phyloP scores from a whole-genome alignment of 2,888 invertebrate genomes.

The Protophormia terraenovae region DNA sequence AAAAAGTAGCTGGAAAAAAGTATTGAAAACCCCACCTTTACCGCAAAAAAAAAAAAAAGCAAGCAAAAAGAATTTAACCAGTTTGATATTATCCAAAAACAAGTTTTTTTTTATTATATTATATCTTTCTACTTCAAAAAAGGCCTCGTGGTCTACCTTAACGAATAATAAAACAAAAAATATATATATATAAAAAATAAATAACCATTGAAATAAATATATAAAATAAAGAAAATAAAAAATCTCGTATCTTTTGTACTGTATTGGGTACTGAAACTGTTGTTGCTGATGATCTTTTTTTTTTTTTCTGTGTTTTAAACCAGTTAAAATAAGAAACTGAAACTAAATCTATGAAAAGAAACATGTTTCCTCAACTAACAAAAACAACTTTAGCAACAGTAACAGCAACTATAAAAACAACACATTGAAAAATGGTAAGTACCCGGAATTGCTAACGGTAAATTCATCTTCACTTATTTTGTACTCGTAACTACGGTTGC shows the following conservation, averaged over 20 bases:
- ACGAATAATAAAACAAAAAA: conserved; percentile 7
- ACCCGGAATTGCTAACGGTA: conserved; percentile 66
- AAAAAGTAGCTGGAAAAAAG: conserved; percentile 12
- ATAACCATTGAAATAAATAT: conserved; percentile 27
- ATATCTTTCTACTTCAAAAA: conserved; percentile 52
- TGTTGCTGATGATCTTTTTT: conserved; percentile 23
- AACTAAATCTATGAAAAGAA: conserved; percentile 46
- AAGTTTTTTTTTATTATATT: conserved; percentile 49
- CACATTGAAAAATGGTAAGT: conserved; percentile 62
- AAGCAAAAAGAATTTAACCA: conserved; percentile 64
- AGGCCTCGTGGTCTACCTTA: conserved; percentile 65
- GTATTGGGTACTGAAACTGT: background rate
- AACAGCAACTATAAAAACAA: conserved; percentile 14
- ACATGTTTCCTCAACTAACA: conserved; percentile 60
- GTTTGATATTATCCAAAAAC: conserved; percentile 61
- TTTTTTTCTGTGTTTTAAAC: background rate
- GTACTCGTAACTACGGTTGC: background rate
- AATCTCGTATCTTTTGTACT: conserved; percentile 13
- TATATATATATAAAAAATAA: background rate
- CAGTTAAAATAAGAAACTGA: conserved; percentile 41
- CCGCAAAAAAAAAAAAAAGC: conserved; percentile 55
- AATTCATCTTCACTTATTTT: conserved; percentile 41
- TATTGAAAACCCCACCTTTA: conserved; percentile 65
- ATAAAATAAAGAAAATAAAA: background rate
- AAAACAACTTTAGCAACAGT: background rate